Evolutionary conservation across 2,797 vertebrate species (phyloP).

Genomic region (Phrynocephalus vlangalii): DNA sequence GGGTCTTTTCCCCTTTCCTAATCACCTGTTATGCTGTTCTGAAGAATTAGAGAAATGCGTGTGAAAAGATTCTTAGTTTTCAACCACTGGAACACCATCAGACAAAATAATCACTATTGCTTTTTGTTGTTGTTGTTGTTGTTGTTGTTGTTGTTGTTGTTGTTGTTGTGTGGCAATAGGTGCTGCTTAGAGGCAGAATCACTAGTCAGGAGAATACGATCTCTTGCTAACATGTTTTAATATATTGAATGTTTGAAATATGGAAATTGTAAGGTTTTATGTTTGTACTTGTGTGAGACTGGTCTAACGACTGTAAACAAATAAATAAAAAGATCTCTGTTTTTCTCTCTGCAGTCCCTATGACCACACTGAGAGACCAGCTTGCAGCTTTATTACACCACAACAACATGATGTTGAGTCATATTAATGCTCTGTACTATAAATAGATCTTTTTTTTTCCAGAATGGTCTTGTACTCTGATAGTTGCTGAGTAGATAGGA

Average conservation of each 20-base stretch:
- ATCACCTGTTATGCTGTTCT: background rate
- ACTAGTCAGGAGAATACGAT: fast-evolving
- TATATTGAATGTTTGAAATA: too few species aligned
- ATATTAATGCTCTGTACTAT: conserved; percentile 18
- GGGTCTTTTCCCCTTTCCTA: conserved; percentile 52
- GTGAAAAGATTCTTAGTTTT: conserved; percentile 32
- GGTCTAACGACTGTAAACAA: too few species aligned
- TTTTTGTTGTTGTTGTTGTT: background rate
- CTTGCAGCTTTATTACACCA: conserved; percentile 5
- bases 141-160: too few species aligned
- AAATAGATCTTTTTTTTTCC: conserved; percentile 7
- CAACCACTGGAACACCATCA: background rate
- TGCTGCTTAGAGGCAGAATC: fast-evolving
- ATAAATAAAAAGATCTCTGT: background rate
- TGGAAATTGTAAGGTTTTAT: too few species aligned
- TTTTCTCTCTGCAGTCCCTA: background rate
- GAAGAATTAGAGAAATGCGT: conserved; percentile 55
- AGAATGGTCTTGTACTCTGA: background rate
- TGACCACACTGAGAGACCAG: background rate
- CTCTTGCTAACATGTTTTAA: background rate
- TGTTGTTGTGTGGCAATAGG: background rate
- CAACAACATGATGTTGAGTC: conserved; percentile 28
- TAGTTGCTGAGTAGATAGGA: background rate
- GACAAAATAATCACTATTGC: conserved; percentile 15
- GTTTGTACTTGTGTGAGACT: too few species aligned